phyloP scores from a whole-genome alignment of 1,140 invertebrate genomes.

The Achatina immaculata region DNA sequence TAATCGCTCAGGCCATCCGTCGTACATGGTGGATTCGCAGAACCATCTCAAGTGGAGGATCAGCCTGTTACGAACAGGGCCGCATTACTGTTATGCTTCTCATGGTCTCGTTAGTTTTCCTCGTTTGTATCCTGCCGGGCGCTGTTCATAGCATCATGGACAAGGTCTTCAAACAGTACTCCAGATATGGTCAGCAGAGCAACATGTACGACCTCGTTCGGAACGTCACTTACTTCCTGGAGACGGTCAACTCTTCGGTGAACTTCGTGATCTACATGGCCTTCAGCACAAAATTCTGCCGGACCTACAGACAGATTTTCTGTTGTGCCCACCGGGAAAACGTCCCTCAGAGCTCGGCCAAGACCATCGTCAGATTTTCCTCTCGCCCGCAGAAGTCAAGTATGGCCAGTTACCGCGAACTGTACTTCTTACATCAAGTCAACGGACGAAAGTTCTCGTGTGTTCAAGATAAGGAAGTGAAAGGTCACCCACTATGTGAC shows the following conservation, averaged over 20 bases:
- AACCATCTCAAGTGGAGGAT: conserved; percentile 43
- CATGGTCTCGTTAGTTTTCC: conserved; percentile 56
- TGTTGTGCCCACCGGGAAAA: conserved; percentile 41
- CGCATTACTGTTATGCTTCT: conserved; percentile 62
- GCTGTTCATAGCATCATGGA: conserved; percentile 56
- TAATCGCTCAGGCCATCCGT: conserved; percentile 54
- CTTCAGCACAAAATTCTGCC: conserved; percentile 57
- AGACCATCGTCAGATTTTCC: conserved; percentile 35
- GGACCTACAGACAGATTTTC: conserved; percentile 60
- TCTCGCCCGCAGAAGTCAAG: conserved; percentile 25
- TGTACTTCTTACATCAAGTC: conserved; percentile 39
- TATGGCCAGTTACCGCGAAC: conserved; percentile 26
- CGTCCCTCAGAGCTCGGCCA: conserved; percentile 19
- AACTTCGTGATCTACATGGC: conserved; percentile 67
- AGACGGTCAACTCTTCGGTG: conserved; percentile 62
- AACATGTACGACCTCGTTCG: conserved; percentile 56
- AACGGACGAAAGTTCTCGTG: neutral
- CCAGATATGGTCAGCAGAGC: conserved; percentile 43
- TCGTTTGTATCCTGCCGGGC: conserved; percentile 62
- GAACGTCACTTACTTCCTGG: conserved; percentile 56
- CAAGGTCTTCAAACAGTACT: conserved; percentile 49
- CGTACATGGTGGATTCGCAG: conserved; percentile 51
- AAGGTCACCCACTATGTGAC: neutral
- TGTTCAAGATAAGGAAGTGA: neutral
- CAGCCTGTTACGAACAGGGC: conserved; percentile 49